Evolutionary conservation across 2,888 invertebrate species (phyloP), one percentile per base, ranked within the genome.

Genomic region (Acanthacorydalis orientalis): DNA sequence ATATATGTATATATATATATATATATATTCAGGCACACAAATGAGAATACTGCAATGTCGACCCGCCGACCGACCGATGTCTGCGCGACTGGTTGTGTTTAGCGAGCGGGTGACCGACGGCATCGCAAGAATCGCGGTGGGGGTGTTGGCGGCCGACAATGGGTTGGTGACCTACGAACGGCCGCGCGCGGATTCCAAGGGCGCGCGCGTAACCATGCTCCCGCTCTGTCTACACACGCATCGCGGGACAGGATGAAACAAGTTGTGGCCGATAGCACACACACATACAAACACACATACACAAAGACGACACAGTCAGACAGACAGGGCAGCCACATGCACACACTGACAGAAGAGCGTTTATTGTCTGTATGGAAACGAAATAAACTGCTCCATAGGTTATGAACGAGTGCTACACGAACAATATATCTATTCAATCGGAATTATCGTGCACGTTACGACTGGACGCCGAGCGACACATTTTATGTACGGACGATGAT

Each of bases 91-190:
- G 23, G 23, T 23, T 23, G 23, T 23, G 23, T 23, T 23, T 23
- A 23, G 23, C 23, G 23, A 23, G 23, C 23, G 23, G 23, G 23
- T 23, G 23, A 23, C 2, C 23, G 23, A 23, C 6, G 23, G 23
- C 23, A 23, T 38, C 39, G 39, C 39, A 7, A 38, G 12, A 38
- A 16, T 12, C 14, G 16, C 39, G 39, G 39, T 12, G 39, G 39
- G 16, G 14, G 39, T 16, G 39, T 38, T 23, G 23, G 23, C 23
- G 23, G 23, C 23, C 23, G 23, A 23, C 23, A 44, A 31, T 35
- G 31, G 44, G 46, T 46, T 46, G 46, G 40, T 46, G 46, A 46
- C 46, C 46, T 40, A 33, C 32, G 34, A 10, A 39, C 46, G 46
- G 32, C 46, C 46, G 44, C 33, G 44, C 16, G 15, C 33, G 34